A percentile compares a stretch with the other conserved stretches of the same genome.
Evolutionary conservation across 2,113 vertebrate genomes (phyloP).

Genomic region (Todiramphus saurophagus): DNA sequence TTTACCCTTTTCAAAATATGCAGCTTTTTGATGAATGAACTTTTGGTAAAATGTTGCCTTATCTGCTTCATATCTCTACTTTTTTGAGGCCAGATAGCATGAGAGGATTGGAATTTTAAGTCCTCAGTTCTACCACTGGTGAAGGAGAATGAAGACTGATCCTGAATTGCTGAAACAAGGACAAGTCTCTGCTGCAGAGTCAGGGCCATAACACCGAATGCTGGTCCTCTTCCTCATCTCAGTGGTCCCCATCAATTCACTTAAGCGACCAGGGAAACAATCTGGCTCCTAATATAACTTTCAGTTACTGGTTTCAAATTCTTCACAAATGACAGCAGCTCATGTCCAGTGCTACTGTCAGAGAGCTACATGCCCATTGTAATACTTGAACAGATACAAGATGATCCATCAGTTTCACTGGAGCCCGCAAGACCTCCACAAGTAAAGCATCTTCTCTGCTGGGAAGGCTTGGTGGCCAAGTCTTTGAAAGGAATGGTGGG

Average conservation of each 20-base stretch:
- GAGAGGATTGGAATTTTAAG: conserved; percentile 76
- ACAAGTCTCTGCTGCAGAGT: not conserved
- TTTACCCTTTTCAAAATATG: conserved; percentile 99
- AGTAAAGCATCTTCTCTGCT: not conserved
- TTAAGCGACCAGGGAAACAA: not conserved
- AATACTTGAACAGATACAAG: not conserved
- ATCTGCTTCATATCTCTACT: conserved; percentile 87
- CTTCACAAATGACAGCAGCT: not conserved
- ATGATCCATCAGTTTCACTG: not conserved
- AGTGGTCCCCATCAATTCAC: not conserved
- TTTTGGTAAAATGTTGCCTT: conserved; percentile 96
- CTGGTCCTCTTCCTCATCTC: not conserved
- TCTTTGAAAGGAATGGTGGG: not conserved
- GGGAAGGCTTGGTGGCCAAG: not conserved
- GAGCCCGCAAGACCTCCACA: not conserved
- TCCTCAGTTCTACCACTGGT: not conserved
- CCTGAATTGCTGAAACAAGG: not conserved
- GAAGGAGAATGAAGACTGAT: not conserved
- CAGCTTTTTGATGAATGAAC: conserved; percentile 99
- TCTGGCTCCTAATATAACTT: not conserved
- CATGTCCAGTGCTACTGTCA: not conserved
- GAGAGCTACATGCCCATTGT: not conserved
- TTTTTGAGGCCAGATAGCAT: conserved; percentile 82
- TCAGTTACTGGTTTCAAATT: not conserved
- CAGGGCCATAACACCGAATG: not conserved